Percentiles rank a stretch among this genome's conserved stretches.
Evolutionary conservation across 2,888 invertebrate genomes (phyloP).

Genomic region (Cheilosia impressa): DNA sequence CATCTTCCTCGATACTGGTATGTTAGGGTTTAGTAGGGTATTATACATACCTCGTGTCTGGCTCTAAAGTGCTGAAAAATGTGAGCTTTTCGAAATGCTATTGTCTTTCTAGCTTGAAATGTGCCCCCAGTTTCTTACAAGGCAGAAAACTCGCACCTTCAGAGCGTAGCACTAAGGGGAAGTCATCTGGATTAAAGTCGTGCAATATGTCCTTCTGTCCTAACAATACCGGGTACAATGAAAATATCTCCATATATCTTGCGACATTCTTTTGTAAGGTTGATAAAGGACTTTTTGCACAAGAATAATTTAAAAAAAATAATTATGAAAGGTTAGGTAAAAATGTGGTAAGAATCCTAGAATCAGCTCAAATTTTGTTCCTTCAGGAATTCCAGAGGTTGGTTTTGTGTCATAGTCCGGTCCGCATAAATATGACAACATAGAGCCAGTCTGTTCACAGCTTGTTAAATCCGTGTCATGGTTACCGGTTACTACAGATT

Average conservation of each 20-base stretch:
- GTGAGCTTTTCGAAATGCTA: too few relatives aligned
- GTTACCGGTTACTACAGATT: too few relatives aligned
- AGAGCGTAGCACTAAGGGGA: constrained; percentile 81
- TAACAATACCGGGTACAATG: constrained; percentile 81
- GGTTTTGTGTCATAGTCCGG: constrained; percentile 53
- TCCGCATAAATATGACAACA: too few relatives aligned
- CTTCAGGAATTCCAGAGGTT: constrained; percentile 70
- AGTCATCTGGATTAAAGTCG: constrained; percentile 84
- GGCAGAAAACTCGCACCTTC: constrained; percentile 55
- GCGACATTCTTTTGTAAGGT: constrained; percentile 14
- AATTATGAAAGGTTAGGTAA: constrained; percentile 3
- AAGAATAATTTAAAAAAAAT: not conserved
- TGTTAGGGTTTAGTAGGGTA: too few relatives aligned
- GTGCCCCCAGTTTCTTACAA: too few relatives aligned
- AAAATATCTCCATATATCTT: constrained; percentile 81
- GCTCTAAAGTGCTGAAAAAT: too few relatives aligned
- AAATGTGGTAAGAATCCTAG: constrained; percentile 74
- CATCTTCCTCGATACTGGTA: too few relatives aligned
- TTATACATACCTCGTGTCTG: too few relatives aligned
- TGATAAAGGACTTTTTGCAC: constrained; percentile 31
- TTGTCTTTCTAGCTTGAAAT: too few relatives aligned
- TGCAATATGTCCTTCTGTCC: constrained; percentile 79
- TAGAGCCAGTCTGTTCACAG: too few relatives aligned
- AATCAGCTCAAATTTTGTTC: constrained; percentile 60
- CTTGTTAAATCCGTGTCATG: too few relatives aligned